Evolutionary conservation across 2,113 vertebrate species (phyloP).

Genomic region (Rhea americana): DNA sequence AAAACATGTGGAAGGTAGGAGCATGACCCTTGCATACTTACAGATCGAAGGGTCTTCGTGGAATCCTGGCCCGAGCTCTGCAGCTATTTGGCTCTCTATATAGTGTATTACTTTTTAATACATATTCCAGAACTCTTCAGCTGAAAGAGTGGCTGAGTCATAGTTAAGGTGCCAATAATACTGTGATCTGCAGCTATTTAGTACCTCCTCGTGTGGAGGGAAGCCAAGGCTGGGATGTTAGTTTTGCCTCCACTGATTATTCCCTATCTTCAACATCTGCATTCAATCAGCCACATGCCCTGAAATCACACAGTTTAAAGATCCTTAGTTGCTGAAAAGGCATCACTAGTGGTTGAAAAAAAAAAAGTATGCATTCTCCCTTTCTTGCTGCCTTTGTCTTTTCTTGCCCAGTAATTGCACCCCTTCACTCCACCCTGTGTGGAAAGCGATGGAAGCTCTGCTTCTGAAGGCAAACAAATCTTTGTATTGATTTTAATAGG

Average conservation of each 20-base stretch:
- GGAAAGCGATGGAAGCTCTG: neutral
- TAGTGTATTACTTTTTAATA: neutral
- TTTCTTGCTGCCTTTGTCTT: neutral
- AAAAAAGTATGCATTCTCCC: neutral
- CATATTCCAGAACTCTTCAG: neutral
- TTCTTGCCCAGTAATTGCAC: neutral
- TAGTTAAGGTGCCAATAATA: neutral
- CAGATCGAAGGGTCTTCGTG: neutral
- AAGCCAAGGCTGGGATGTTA: neutral
- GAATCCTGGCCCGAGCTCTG: neutral
- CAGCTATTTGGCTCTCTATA: neutral
- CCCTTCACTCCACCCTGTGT: neutral
- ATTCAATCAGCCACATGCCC: neutral
- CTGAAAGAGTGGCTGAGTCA: neutral
- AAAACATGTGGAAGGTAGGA: neutral
- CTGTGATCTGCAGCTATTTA: neutral
- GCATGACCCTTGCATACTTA: neutral
- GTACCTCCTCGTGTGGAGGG: neutral
- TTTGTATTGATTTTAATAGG: neutral
- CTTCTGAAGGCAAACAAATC: neutral
- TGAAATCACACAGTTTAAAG: neutral
- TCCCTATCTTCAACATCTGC: neutral
- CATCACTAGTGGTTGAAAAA: neutral
- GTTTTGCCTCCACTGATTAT: neutral
- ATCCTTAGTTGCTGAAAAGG: neutral